Base-by-base conservation (phyloP, 2,888 invertebrate species). In the Lycophotia porphyrea region DNA sequence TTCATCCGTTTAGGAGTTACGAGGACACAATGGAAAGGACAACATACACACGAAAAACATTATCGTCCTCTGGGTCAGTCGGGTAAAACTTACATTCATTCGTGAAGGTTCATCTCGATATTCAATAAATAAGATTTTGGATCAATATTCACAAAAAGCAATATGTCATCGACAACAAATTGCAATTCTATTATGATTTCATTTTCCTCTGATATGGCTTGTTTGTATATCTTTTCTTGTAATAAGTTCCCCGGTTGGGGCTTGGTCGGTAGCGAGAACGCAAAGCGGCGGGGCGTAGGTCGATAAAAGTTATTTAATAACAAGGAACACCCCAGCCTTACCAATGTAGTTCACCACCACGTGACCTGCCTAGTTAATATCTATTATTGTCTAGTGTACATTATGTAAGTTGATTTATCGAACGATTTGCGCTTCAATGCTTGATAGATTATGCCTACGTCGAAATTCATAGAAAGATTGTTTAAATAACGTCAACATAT, bases 251-350 rank as follows among this genome's bases (percentile, higher is more conserved):
- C 80, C 81, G 76, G 84, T 84, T 73, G 82, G 87, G 84, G 88
- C 84, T 88, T 87, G 85, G 85, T 84, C 70, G 78, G 82, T 81
- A 87, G 85, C 84, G 85, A 83, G 81, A 86, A 84, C 87, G 88
- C 88, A 87, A 85, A 86, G 88, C 87, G 88, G 80, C 85, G 88
- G 89, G 91, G 91, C 86, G 91, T 89, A 90, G 93, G 91, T 94
- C 93, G 93, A 94, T 94, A 94, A 95, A 95, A 95, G 93, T 95
- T 95, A 95, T 95, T 95, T 94, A 95, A 95, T 95, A 95, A 94
- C 92, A 93, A 93, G 93, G 91, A 93, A 93, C 92, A 92, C 91
- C 92, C 92, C 90, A 87, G 91, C 91, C 86, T 89, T 88, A 81
- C 88, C 88, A 86, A 89, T 89, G 87, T 90, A 87, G 84, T 87